phyloP scores from a whole-genome alignment of 2,113 vertebrate genomes.

The Rhinopomastus cyanomelas region DNA sequence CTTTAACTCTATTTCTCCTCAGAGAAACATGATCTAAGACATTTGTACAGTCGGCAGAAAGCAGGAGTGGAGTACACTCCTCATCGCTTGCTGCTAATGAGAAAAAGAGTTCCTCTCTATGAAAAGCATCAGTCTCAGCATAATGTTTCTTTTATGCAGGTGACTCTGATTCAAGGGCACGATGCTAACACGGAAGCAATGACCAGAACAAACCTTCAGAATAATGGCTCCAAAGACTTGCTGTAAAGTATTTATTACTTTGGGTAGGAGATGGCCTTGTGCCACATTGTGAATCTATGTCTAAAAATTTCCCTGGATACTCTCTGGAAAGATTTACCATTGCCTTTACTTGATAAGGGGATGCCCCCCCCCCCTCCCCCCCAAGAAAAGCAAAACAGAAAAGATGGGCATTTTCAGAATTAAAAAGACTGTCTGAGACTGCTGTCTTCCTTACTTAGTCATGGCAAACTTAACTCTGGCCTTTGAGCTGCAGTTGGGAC shows the following conservation, averaged over 20 bases:
- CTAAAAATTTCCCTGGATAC: background rate
- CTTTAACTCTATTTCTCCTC: background rate
- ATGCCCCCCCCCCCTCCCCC: background rate
- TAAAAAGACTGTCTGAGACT: background rate
- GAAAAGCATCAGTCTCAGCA: slow-evolving; percentile 2
- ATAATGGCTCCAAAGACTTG: slow-evolving; percentile 26
- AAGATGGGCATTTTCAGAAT: background rate
- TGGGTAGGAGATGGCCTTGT: slow-evolving; percentile 10
- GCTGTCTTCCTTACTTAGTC: background rate
- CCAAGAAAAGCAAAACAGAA: background rate
- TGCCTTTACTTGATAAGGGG: background rate
- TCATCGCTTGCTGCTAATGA: background rate
- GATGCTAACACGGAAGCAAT: slow-evolving; percentile 21
- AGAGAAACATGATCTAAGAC: fast-evolving
- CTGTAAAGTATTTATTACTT: slow-evolving; percentile 44
- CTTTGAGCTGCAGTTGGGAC: background rate
- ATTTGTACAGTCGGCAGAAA: background rate
- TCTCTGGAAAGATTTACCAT: slow-evolving; percentile 6
- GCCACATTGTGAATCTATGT: slow-evolving; percentile 13
- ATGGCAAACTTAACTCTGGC: background rate
- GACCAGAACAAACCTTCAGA: slow-evolving; percentile 41
- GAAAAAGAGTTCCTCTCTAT: slow-evolving; percentile 15
- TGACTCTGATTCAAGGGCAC: background rate
- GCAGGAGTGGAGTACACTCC: background rate
- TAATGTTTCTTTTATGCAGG: slow-evolving; percentile 26